Evolutionary conservation across 2,113 vertebrate species (phyloP).

Genomic region (Grantiella picta): DNA sequence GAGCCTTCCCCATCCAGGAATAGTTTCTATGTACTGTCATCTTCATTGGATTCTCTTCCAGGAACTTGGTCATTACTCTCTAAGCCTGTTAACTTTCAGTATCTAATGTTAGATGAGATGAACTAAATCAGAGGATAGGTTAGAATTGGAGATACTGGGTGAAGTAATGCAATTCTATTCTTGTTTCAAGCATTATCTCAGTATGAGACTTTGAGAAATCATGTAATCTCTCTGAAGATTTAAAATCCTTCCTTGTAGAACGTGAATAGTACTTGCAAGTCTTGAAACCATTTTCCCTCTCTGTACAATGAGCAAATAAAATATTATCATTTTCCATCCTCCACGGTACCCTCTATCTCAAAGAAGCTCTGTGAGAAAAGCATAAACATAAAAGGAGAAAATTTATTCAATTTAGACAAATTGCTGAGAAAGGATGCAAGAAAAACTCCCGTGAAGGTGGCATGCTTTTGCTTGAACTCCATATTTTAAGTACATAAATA

Average conservation of each 20-base stretch:
- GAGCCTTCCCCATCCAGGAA: neutral
- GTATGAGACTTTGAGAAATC: neutral
- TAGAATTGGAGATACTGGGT: neutral
- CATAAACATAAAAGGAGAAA: neutral
- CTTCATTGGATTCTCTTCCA: neutral
- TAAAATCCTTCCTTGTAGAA: neutral
- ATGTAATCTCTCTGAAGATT: neutral
- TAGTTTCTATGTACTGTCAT: neutral
- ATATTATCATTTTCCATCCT: neutral
- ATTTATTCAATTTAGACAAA: neutral
- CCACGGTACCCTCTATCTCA: neutral
- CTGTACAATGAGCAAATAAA: neutral
- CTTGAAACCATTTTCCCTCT: neutral
- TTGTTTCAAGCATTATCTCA: slow-evolving; percentile 13
- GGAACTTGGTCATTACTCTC: neutral
- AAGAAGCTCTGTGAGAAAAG: neutral
- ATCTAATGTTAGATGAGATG: neutral
- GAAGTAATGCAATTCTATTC: neutral
- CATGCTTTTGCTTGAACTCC: neutral
- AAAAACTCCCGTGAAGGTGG: neutral
- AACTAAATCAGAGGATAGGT: neutral
- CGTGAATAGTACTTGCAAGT: neutral
- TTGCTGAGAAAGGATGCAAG: neutral
- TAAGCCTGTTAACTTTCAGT: neutral
- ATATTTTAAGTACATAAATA: neutral